Evolutionary conservation across 92 coral and sea anemone species (phyloP).

Genomic region (Zoanthus sansibaricus): DNA sequence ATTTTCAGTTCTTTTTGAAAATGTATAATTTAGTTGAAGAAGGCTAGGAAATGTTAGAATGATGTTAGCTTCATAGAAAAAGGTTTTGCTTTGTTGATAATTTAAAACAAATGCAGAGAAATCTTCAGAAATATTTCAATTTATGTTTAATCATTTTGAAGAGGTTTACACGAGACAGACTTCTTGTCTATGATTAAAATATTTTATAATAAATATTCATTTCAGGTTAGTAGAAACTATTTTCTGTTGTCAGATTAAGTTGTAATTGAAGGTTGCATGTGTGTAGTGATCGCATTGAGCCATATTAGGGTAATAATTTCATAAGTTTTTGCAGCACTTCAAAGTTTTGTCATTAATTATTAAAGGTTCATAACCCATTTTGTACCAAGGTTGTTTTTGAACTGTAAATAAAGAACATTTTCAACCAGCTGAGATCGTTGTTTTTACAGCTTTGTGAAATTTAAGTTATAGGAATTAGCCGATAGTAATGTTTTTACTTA

Average conservation of each 20-base stretch:
- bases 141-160: not conserved
- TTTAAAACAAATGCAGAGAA: not conserved
- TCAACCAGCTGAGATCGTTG: not conserved
- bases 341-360: not conserved
- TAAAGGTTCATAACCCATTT: slow-evolving; percentile 5
- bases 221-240: not conserved
- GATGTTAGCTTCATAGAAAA: not conserved
- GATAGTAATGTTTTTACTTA: too few species aligned
- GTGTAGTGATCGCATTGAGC: too few species aligned
- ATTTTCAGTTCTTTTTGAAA: not conserved
- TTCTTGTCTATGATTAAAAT: not conserved
- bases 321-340: not conserved
- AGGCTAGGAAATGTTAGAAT: not conserved
- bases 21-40: not conserved
- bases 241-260: not conserved
- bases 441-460: not conserved
- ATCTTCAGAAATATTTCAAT: not conserved
- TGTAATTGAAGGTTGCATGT: not conserved
- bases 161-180: not conserved
- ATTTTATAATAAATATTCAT: not conserved
- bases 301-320: not conserved
- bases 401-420: slow-evolving; percentile 47
- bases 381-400: slow-evolving; percentile 42
- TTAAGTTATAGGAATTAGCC: too few species aligned
- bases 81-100: not conserved